Evolutionary conservation across 2,888 invertebrate genomes (phyloP).

Genomic region (Anoplius nigerrimus): DNA sequence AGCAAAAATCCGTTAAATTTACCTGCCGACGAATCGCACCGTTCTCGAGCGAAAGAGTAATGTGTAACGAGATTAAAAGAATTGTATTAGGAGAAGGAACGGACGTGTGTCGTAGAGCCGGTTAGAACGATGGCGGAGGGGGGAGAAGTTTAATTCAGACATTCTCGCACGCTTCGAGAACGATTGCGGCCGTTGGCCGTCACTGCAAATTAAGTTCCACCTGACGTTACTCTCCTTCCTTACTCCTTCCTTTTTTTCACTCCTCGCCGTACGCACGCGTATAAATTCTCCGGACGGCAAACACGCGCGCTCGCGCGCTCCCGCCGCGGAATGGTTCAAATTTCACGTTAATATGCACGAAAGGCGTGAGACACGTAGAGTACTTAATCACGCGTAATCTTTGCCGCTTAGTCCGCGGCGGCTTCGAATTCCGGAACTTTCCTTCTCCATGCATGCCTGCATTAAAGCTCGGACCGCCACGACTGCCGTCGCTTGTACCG

Average conservation of each 20-base stretch:
- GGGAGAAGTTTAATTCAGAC: no score
- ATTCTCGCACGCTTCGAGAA: no score
- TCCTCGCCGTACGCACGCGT: background rate
- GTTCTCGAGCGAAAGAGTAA: no score
- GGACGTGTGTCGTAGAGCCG: no score
- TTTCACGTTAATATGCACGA: constrained; percentile 13
- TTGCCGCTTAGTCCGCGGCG: background rate
- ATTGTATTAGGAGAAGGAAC: no score
- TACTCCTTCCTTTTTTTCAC: background rate
- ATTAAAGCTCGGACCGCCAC: constrained; percentile 19
- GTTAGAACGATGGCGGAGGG: no score
- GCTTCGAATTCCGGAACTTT: constrained; percentile 10
- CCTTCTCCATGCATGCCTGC: constrained; percentile 26
- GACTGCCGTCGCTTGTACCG: background rate
- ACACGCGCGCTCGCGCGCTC: no score
- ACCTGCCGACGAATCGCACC: no score
- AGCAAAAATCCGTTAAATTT: no score
- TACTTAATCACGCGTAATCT: background rate
- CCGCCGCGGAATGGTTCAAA: background rate
- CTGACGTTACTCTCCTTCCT: background rate
- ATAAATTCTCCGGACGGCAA: background rate
- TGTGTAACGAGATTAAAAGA: no score
- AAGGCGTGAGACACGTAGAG: background rate
- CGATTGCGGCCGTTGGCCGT: no score
- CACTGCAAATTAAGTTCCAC: no score